Evolutionary conservation across 2,797 vertebrate genomes (phyloP).

Genomic region (Myoxocephalus aenaeus): DNA sequence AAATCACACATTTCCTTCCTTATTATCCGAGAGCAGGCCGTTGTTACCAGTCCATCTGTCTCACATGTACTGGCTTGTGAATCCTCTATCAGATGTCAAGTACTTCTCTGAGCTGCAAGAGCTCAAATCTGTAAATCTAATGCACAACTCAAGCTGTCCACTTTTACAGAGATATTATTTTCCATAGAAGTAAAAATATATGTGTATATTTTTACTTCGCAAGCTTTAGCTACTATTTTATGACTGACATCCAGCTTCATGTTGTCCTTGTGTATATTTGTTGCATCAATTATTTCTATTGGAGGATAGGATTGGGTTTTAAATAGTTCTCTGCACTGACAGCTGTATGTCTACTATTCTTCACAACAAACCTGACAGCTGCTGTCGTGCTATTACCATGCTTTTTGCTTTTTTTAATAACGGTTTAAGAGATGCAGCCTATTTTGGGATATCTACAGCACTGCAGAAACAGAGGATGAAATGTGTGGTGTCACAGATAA

Average conservation of each 20-base stretch:
- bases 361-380: conserved; percentile 8
- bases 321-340: conserved; percentile 3
- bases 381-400: conserved; percentile 18
- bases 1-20: conserved; percentile 38
- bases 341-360: background rate
- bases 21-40: conserved; percentile 32
- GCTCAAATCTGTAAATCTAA: conserved; percentile 13
- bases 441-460: conserved; percentile 53
- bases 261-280: background rate
- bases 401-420: conserved; percentile 15
- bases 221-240: background rate
- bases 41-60: conserved; percentile 59
- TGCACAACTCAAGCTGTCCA: conserved; percentile 29
- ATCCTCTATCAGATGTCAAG: conserved; percentile 27
- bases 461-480: conserved; percentile 47
- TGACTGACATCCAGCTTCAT: background rate
- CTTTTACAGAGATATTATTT: background rate
- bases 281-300: background rate
- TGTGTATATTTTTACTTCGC: background rate
- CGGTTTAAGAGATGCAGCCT: conserved; percentile 34
- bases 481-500: conserved; percentile 65
- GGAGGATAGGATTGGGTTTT: background rate
- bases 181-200: background rate
- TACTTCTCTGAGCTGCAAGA: conserved; percentile 22
- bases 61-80: conserved; percentile 36